Percentiles rank a stretch among this genome's conserved stretches.
Evolutionary conservation across 2,797 vertebrate genomes (phyloP).

Genomic region (Sebastes nivosus): DNA sequence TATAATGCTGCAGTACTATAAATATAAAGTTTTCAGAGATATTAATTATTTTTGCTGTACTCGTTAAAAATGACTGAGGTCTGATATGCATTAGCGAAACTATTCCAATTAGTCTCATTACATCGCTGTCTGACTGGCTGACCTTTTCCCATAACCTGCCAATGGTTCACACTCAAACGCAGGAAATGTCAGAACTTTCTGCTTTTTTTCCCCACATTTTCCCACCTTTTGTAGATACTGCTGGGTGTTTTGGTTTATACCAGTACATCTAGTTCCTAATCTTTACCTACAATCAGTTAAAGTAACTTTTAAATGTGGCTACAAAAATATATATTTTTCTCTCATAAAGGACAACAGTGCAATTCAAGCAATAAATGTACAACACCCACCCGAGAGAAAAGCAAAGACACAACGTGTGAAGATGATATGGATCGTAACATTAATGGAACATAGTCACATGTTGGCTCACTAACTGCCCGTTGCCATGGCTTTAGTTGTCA

Average conservation of each 20-base stretch:
- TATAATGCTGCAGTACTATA: neutral
- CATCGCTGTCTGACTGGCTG: neutral
- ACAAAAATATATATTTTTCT: neutral
- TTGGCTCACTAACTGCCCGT: neutral
- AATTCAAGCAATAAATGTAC: neutral
- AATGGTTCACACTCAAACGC: neutral
- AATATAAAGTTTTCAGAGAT: neutral
- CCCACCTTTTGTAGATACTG: neutral
- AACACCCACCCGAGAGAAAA: neutral
- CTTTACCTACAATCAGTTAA: neutral
- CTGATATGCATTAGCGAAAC: neutral
- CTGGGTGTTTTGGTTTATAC: neutral
- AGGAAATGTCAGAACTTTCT: neutral
- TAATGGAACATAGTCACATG: neutral
- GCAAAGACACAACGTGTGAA: neutral
- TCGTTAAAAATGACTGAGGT: neutral
- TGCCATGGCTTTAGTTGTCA: neutral
- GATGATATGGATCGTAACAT: neutral
- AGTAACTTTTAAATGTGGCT: neutral
- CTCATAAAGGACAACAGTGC: neutral
- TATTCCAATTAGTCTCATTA: neutral
- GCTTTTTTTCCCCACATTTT: neutral
- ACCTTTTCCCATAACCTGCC: neutral
- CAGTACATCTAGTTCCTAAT: neutral
- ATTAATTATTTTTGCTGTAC: neutral